Evolutionary conservation across 2,113 vertebrate genomes (phyloP).

Genomic region (Hirundichthys speculiger): DNA sequence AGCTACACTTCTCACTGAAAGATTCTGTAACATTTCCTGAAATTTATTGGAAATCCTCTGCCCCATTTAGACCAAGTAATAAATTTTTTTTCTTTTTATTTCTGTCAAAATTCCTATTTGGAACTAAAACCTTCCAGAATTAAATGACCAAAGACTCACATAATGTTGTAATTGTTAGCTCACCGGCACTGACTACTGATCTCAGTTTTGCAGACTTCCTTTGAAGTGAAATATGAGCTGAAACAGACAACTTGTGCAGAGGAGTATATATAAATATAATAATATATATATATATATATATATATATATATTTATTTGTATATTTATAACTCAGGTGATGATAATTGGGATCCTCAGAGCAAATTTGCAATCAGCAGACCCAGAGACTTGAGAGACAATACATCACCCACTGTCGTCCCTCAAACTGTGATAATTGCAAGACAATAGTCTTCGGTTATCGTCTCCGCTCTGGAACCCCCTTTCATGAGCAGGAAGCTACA

Average conservation of each 20-base stretch:
- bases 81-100: too few relatives aligned
- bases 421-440: constrained; percentile 68
- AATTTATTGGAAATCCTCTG: too few relatives aligned
- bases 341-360: constrained; percentile 11
- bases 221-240: too few relatives aligned
- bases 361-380: constrained; percentile 62
- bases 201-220: too few relatives aligned
- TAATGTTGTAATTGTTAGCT: too few relatives aligned
- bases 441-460: constrained; percentile 60
- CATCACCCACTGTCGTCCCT: constrained; percentile 45
- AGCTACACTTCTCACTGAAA: too few relatives aligned
- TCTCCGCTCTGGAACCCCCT: constrained; percentile 50
- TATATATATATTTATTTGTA: constrained; percentile 13
- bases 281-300: constrained; percentile 9
- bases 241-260: not conserved
- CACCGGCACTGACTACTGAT: too few relatives aligned
- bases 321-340: constrained; percentile 48
- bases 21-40: too few relatives aligned
- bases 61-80: too few relatives aligned
- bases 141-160: too few relatives aligned
- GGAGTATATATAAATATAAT: not conserved
- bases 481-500: constrained; percentile 79
- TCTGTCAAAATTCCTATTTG: too few relatives aligned
- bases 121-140: too few relatives aligned
- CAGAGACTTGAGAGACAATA: constrained; percentile 46